A percentile compares a stretch with the other conserved stretches of the same genome.
Conservation (phyloP, 2,888 invertebrate species). For the Drosophila falleni region DNA sequence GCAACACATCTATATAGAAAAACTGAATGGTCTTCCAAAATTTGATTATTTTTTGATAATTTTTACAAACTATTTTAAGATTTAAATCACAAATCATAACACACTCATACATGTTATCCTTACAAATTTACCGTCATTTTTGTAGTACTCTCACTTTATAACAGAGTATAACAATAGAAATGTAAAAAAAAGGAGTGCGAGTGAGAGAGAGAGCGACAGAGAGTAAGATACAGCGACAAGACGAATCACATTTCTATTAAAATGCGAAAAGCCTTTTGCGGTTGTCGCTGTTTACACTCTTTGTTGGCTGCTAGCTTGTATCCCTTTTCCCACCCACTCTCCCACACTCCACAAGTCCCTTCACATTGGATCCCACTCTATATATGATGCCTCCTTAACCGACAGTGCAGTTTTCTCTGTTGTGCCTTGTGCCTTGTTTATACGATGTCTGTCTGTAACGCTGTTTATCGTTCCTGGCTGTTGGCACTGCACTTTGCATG, state of each 20-base stretch:
- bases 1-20: too few species aligned
- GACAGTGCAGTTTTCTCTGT: conserved; percentile 26
- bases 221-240: conserved; percentile 39
- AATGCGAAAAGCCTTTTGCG: conserved; percentile 78
- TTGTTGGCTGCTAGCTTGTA: conserved; percentile 27
- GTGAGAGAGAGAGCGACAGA: neutral
- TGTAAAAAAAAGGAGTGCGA: conserved; percentile 15
- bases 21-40: too few species aligned
- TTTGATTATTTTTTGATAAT: too few species aligned
- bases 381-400: conserved; percentile 27
- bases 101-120: neutral
- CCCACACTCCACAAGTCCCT: too few species aligned
- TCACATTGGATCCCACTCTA: neutral
- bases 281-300: conserved; percentile 61
- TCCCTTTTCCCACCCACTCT: conserved; percentile 1
- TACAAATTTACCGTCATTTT: conserved; percentile 6
- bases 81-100: neutral
- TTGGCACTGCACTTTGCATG: conserved; percentile 77
- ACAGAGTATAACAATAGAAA: conserved; percentile 50
- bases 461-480: conserved; percentile 68
- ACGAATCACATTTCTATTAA: conserved; percentile 78
- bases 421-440: conserved; percentile 64
- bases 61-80: too few species aligned
- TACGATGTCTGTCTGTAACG: conserved; percentile 56
- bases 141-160: conserved; percentile 22